Evolutionary conservation across 2,888 invertebrate genomes (phyloP).

Genomic region (Cheilosia soror): DNA sequence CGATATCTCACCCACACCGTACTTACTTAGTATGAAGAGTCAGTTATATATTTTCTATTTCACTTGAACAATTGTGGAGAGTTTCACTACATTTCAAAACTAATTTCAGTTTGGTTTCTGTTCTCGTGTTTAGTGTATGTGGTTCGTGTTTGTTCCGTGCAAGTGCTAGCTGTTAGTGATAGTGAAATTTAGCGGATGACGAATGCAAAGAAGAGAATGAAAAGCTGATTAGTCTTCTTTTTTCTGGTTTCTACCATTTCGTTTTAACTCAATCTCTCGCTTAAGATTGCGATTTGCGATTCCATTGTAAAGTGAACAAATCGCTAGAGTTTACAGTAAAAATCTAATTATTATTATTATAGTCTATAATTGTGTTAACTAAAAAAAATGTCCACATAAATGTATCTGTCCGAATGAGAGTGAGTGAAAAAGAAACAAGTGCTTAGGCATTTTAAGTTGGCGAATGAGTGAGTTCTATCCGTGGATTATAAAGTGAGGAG

Average conservation of each 20-base stretch:
- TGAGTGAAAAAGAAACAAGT: constrained; percentile 61
- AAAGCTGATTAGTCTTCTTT: constrained; percentile 49
- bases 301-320: constrained; percentile 19
- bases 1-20: constrained; percentile 61
- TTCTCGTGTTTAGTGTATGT: constrained; percentile 48
- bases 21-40: constrained; percentile 58
- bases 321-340: constrained; percentile 12
- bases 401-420: constrained; percentile 58
- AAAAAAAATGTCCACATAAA: constrained; percentile 68
- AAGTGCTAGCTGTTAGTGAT: constrained; percentile 52
- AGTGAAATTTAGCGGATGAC: constrained; percentile 71
- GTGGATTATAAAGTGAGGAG: constrained; percentile 34
- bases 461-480: constrained; percentile 53
- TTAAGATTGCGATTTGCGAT: constrained; percentile 19
- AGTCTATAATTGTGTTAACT: constrained; percentile 49
- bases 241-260: constrained; percentile 17
- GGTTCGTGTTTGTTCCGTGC: constrained; percentile 40
- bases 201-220: constrained; percentile 64
- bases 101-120: constrained; percentile 71
- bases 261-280: not conserved
- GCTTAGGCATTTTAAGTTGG: constrained; percentile 26
- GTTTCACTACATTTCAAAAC: constrained; percentile 61
- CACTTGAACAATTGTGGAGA: constrained; percentile 49
- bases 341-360: constrained; percentile 47
- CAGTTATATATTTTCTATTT: constrained; percentile 43